These are phyloP conservation scores for Aporophyla lueneburgensis DNA, from an alignment of 2,888 invertebrate genomes.

Conservation along the genomic window DNA sequence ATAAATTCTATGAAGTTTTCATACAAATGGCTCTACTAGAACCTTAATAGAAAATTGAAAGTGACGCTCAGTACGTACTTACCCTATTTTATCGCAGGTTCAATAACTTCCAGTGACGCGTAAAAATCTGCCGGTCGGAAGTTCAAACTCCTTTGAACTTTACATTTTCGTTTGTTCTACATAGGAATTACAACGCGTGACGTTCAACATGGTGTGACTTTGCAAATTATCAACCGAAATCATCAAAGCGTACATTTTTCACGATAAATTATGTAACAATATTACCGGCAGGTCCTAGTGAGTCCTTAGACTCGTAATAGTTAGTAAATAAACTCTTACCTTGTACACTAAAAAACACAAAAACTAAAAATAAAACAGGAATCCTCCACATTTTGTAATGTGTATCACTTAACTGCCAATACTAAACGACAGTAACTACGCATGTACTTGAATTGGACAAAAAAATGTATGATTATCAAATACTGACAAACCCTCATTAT, in stretches of 20 bases:
- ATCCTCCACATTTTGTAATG: slow-evolving; percentile 18
- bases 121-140: not conserved
- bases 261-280: no score
- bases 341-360: not conserved
- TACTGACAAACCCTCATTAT: slow-evolving; percentile 18
- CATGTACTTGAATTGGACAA: not conserved
- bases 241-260: not conserved
- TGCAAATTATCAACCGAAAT: not conserved
- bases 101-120: not conserved
- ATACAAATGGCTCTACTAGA: no score
- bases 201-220: not conserved
- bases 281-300: not conserved
- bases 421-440: not conserved
- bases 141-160: not conserved
- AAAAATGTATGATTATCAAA: slow-evolving; percentile 9
- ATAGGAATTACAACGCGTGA: not conserved
- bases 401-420: slow-evolving; percentile 9
- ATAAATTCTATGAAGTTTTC: no score
- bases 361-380: slow-evolving; percentile 12
- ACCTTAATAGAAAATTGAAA: not conserved
- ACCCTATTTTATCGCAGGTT: not conserved
- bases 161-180: not conserved
- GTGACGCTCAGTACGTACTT: not conserved
- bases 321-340: slow-evolving; percentile 23
- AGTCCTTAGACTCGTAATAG: not conserved